Evolutionary conservation across 2,113 vertebrate genomes (phyloP), one percentile per base, ranked within the genome.

Genomic region (Nematolebias whitei): DNA sequence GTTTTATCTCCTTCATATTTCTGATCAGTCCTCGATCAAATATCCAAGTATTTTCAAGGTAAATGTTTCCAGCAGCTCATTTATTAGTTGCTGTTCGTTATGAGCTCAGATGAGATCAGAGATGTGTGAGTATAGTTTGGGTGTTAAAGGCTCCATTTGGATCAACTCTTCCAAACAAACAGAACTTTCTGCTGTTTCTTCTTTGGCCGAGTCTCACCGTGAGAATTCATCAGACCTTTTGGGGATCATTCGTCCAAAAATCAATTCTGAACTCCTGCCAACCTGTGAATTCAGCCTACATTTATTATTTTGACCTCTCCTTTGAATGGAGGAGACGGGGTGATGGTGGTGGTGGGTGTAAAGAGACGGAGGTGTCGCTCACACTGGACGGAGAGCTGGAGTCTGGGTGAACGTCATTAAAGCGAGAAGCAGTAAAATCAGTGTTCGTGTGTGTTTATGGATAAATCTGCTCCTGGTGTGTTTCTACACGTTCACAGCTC

Each of bases 281-380:
- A 86, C 83, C 83, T 90, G 90, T 92, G 88, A 91, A 90, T 90
- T 91, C 90, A 83, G 85, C 86, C 86, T 92, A 93, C 92, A 91
- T 93, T 93, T 93, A 92, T 93, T 94, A 92, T 92, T 93, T 93
- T 93, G 90, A 93, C 91, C 92, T 93, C 92, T 92, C 79, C 85
- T 90, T 91, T 83, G 86, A 83, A n/a, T n/a, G n/a, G n/a, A 71
- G 19, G 89, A 76, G 6, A 16, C 7, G 85, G 85, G 79, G 68
- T 74, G 70, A 89, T 90, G 88, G n/a, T 93, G 90, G 92, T 93
- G 90, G 90, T 76, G 61, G 71, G 71, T 87, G 81, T 86, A 57
- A 71, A 68, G 68, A 88, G 82, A 83, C 77, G 73, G 88, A 76
- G 81, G 88, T 87, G 84, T 78, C 82, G 80, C 77, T 71, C 81